Base-by-base conservation (phyloP, 2,113 vertebrate genomes). In the Bambusicola thoracicus region DNA sequence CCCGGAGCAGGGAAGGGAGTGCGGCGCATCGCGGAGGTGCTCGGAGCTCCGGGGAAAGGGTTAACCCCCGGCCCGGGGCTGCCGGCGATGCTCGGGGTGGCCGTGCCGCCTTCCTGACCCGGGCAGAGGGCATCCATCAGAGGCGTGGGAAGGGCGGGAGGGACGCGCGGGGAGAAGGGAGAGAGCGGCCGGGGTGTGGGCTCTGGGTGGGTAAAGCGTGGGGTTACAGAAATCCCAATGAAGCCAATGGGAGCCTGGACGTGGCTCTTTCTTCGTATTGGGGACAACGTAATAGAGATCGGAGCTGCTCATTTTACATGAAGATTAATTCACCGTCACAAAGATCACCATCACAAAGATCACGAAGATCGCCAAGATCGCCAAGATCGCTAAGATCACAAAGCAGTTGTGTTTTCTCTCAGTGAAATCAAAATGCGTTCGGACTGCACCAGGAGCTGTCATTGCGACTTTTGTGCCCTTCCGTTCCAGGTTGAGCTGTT, bases 391-490 rank as follows among this genome's bases (percentile, higher is more conserved):
- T 48, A 13, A 46, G 48, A 53, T 53, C 24, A 6, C 38, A 62
- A 18, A 48, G 6, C 5, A 24, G 32, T 38, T 75, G 30, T 0
- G 2, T 72, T 69, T 76, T 72, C n/a, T n/a, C 13, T 56, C 40
- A 27, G 36, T 40, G 51, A 83, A 82, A 73, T 8, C 48, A 43
- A 17, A 66, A 32, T 14, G 13, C 30, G 48, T 20, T 49, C 15
- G 44, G 38, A n/a, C 17, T 43, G 8, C 22, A 10, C 3, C 24
- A 25, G 14, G 34, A 70, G 10, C 49, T 79, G 43, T 25, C 13
- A 1, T 13, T 44, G 17, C 0, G 0, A 8, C 48, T 65, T 68
- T 0, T 0, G 12, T 41, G 38, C 6, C 44, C 8, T 43, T 65
- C 6, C 0, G 3, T 56, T 78, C 55, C 27, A 81, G 48, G 41